Conservation (phyloP, 2,888 invertebrate species). For the Dinocampus coccinellae region DNA sequence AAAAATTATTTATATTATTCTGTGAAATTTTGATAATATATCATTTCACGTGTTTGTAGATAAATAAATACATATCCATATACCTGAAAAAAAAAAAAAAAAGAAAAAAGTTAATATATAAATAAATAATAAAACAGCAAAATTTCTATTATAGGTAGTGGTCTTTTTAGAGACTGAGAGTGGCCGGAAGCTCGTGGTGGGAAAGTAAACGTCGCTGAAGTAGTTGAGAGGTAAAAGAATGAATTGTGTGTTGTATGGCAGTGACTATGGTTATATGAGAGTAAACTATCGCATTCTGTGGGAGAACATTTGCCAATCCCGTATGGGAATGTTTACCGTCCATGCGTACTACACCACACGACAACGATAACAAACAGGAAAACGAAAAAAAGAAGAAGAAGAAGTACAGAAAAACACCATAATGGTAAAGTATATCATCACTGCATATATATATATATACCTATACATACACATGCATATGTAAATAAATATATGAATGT, state of each 20-base stretch:
- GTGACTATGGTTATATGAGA: neutral
- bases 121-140: too few relatives aligned
- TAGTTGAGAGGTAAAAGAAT: conserved; percentile 46
- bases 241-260: conserved; percentile 35
- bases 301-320: conserved; percentile 1
- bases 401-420: neutral
- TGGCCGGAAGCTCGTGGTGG: conserved; percentile 48
- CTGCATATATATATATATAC: neutral
- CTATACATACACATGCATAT: neutral
- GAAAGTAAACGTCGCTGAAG: conserved; percentile 48
- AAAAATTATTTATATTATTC: neutral
- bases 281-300: conserved; percentile 3
- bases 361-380: neutral
- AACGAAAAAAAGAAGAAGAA: neutral
- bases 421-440: too few relatives aligned
- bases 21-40: neutral
- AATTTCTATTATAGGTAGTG: neutral
- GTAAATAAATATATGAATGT: neutral
- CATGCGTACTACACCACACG: conserved; percentile 28
- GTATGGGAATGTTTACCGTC: conserved; percentile 12
- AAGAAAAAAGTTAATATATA: neutral
- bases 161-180: neutral
- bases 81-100: neutral
- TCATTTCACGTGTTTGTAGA: too few relatives aligned
- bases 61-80: neutral